Conservation (phyloP, 2,797 vertebrate species). For the Eupleurogrammus muticus region DNA sequence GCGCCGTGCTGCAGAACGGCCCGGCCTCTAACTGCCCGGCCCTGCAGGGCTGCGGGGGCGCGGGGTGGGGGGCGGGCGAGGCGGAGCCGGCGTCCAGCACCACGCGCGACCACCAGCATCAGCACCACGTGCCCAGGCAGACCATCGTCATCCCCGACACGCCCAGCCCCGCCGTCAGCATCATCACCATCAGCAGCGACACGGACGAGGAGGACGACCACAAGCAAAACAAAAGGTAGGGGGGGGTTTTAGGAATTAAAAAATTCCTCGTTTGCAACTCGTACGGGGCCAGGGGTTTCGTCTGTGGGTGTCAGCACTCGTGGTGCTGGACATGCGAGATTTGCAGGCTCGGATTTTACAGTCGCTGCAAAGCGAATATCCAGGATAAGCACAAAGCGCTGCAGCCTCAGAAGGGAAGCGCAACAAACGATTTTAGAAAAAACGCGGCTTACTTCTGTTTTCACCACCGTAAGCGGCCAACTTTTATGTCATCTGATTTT, state of each 20-base stretch:
- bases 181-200: conserved; percentile 99
- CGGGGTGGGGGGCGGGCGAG: conserved; percentile 71
- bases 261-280: no score
- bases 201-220: conserved; percentile 97
- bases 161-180: conserved; percentile 96
- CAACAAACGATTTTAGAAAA: conserved; percentile 2
- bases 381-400: background rate
- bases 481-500: conserved; percentile 2
- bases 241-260: background rate
- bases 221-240: conserved; percentile 92
- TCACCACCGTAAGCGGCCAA: background rate
- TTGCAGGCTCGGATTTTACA: background rate
- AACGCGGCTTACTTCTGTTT: conserved; percentile 6
- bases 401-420: background rate
- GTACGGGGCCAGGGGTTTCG: background rate
- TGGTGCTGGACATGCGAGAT: background rate
- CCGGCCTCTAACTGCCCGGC: conserved; percentile 83
- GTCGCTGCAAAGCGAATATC: background rate
- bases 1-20: conserved; percentile 90
- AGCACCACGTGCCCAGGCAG: conserved; percentile 90
- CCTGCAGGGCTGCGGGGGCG: conserved; percentile 84
- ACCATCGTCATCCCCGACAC: conserved; percentile 98
- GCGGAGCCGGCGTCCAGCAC: conserved; percentile 88
- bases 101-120: conserved; percentile 85
- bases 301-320: background rate